Evolutionary conservation across 2,888 invertebrate genomes (phyloP).

Genomic region (Erebia ligea): DNA sequence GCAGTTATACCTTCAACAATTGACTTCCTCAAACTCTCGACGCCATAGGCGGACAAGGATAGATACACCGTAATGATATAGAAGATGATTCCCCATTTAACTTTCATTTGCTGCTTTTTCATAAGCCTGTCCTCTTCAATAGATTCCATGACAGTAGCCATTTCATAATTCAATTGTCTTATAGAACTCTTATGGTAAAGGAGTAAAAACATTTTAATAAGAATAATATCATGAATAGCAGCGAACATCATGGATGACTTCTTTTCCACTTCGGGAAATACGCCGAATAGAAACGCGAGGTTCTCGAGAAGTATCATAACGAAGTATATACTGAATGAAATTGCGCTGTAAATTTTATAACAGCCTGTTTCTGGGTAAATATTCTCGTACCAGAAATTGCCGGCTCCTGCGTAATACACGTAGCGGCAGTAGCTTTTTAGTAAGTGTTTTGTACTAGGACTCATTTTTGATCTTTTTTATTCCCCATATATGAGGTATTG

Average conservation of each 20-base stretch:
- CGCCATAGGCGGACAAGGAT: conserved; percentile 64
- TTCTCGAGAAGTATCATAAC: conserved; percentile 71
- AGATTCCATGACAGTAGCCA: conserved; percentile 60
- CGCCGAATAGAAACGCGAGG: conserved; percentile 64
- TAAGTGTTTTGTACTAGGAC: conserved; percentile 40
- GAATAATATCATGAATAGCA: conserved; percentile 70
- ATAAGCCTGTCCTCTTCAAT: conserved; percentile 62
- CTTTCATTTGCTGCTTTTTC: conserved; percentile 65
- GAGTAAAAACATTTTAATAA: conserved; percentile 67
- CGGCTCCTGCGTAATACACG: conserved; percentile 67
- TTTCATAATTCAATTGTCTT: conserved; percentile 67
- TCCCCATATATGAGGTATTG: background rate
- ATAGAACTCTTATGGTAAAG: conserved; percentile 67
- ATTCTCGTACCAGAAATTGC: conserved; percentile 68
- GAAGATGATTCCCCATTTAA: conserved; percentile 59
- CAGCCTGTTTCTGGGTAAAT: conserved; percentile 54
- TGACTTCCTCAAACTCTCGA: conserved; percentile 63
- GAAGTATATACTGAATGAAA: conserved; percentile 64
- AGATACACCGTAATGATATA: conserved; percentile 68
- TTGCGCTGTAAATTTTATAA: conserved; percentile 58
- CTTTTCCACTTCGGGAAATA: conserved; percentile 70
- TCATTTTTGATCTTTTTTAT: conserved; percentile 19
- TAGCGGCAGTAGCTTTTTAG: conserved; percentile 62
- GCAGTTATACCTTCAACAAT: conserved; percentile 58
- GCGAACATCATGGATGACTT: conserved; percentile 74